A percentile compares a stretch with the other conserved stretches of the same genome.
These are phyloP conservation scores for Pterocles gutturalis DNA, from an alignment of 2,113 vertebrate species.

Conservation along the genomic window DNA sequence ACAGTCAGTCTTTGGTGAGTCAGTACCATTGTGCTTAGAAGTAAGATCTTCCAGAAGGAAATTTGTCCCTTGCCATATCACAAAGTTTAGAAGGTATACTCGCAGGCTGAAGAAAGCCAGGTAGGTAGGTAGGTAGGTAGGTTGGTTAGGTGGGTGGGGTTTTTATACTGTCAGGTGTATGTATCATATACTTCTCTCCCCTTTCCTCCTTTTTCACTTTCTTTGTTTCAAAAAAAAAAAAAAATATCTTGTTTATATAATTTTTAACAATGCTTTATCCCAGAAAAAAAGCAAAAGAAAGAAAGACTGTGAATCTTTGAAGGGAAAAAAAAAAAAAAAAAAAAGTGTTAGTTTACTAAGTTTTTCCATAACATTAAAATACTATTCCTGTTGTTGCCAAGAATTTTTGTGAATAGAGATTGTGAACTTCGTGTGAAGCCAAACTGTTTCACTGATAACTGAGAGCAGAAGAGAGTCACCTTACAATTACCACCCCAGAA, in stretches of 20 bases:
- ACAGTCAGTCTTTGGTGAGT: neutral
- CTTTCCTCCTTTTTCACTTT: neutral
- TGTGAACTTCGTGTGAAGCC: neutral
- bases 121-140: too few species aligned
- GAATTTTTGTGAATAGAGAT: neutral
- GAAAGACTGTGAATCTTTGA: neutral
- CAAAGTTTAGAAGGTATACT: neutral
- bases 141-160: rapidly evolving
- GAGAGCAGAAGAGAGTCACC: neutral
- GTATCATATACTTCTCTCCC: neutral
- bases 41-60: neutral
- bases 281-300: rapidly evolving
- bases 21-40: neutral
- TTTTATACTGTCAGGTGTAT: neutral
- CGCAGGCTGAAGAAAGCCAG: neutral
- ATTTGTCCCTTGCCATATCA: neutral
- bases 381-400: neutral
- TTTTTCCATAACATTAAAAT: neutral
- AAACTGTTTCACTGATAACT: neutral
- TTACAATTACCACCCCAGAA: neutral
- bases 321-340: neutral
- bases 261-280: neutral
- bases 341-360: neutral
- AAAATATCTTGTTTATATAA: neutral
- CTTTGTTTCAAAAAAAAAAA: neutral